Conservation (phyloP, 2,113 vertebrate species). For the Panurus biarmicus region DNA sequence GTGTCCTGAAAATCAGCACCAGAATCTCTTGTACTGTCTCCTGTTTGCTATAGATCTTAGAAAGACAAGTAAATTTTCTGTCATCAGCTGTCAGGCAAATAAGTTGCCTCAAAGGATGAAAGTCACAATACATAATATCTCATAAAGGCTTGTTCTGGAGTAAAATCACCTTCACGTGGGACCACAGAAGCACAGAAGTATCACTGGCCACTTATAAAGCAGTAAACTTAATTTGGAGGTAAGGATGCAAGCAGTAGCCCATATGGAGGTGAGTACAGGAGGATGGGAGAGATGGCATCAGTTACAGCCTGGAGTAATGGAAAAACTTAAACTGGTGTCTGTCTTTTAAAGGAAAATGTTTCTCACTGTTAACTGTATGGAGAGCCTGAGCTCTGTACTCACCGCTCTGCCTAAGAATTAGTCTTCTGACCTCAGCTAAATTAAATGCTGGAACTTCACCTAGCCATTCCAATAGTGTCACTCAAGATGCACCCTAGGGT, state of each 20-base stretch:
- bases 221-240: neutral
- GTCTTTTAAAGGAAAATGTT: neutral
- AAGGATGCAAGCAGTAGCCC: neutral
- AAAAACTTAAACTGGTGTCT: neutral
- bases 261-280: neutral
- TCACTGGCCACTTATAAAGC: neutral
- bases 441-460: neutral
- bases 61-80: neutral
- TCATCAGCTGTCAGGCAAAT: neutral
- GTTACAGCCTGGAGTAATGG: neutral
- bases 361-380: neutral
- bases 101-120: neutral
- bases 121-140: neutral
- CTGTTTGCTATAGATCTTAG: neutral
- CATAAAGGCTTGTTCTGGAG: neutral
- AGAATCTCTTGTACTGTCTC: neutral
- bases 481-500: neutral
- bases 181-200: neutral
- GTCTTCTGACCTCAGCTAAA: neutral
- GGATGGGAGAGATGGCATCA: neutral
- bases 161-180: neutral
- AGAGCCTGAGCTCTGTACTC: neutral
- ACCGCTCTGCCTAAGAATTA: neutral
- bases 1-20: neutral
- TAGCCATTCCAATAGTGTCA: neutral